Percentiles rank a stretch among this genome's conserved stretches.
Evolutionary conservation across 2,888 invertebrate species (phyloP).

Genomic region (Amitus sp.): DNA sequence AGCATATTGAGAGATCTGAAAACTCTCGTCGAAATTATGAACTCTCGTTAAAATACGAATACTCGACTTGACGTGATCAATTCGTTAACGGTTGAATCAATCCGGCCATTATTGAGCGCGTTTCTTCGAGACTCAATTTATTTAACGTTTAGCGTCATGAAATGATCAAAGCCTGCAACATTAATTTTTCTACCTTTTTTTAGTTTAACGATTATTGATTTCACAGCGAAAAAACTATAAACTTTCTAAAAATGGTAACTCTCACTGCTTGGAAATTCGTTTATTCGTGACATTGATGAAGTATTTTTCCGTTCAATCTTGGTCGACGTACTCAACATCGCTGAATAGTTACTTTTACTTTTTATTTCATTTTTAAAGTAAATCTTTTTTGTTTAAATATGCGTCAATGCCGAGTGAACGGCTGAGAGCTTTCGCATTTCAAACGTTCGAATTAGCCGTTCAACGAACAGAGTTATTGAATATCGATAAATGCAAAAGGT

Average conservation of each 20-base stretch:
- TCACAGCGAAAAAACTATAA: too few relatives aligned
- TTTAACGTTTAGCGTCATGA: too few relatives aligned
- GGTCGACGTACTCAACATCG: not conserved
- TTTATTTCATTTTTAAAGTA: too few relatives aligned
- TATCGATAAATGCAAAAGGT: slow-evolving; percentile 23
- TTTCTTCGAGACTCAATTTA: not conserved
- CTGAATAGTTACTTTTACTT: too few relatives aligned
- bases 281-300: not conserved
- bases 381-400: too few relatives aligned
- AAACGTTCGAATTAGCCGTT: slow-evolving; percentile 42
- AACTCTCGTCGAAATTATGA: slow-evolving; percentile 37
- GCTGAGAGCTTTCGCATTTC: slow-evolving; percentile 38
- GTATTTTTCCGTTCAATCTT: too few relatives aligned
- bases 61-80: slow-evolving; percentile 57
- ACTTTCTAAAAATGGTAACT: too few relatives aligned
- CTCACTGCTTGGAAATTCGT: too few relatives aligned
- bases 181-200: too few relatives aligned
- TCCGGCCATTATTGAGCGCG: slow-evolving; percentile 25
- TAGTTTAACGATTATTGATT: too few relatives aligned
- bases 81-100: slow-evolving; percentile 55
- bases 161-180: too few relatives aligned
- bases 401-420: too few relatives aligned
- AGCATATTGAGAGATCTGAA: slow-evolving; percentile 42
- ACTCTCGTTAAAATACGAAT: slow-evolving; percentile 60
- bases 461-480: slow-evolving; percentile 32